A percentile compares a stretch with the other conserved stretches of the same genome.
phyloP scores from a whole-genome alignment of 2,113 vertebrate species.

The Columba janthina region DNA sequence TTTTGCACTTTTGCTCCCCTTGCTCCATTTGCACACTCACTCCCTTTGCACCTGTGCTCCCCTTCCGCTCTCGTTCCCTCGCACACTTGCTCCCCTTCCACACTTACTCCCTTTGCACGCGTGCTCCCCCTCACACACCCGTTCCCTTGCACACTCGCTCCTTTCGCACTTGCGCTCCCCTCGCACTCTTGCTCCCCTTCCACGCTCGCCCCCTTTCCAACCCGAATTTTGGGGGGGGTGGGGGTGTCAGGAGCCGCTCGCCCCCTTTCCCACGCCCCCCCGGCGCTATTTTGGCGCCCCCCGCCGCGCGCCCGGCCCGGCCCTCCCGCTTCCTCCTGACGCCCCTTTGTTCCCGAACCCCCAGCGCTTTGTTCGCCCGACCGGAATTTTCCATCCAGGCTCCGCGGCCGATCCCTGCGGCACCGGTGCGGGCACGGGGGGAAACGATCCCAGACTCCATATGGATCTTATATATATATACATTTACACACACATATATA shows the following conservation, averaged over 20 bases:
- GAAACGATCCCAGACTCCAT: too few relatives aligned
- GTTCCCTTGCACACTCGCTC: background rate
- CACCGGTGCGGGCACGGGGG: too few relatives aligned
- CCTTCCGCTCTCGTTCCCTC: too few relatives aligned
- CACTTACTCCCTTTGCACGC: too few relatives aligned
- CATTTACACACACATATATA: too few relatives aligned
- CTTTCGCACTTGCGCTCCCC: too few relatives aligned
- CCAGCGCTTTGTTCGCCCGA: slow-evolving; percentile 40
- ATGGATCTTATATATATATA: too few relatives aligned
- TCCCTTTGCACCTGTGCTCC: too few relatives aligned
- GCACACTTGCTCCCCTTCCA: too few relatives aligned
- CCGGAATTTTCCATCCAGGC: background rate
- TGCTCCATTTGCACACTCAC: too few relatives aligned
- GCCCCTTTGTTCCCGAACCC: slow-evolving; percentile 60
- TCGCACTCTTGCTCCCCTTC: background rate
- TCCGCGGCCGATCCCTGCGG: fast-evolving
- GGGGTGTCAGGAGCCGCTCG: fast-evolving
- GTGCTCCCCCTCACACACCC: background rate
- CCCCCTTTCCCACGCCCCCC: slow-evolving; percentile 24
- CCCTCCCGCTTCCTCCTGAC: slow-evolving; percentile 56
- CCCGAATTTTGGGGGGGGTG: background rate
- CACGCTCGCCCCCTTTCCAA: too few relatives aligned
- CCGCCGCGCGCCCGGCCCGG: background rate
- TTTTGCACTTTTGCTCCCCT: too few relatives aligned
- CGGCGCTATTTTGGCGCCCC: background rate